phyloP scores from a whole-genome alignment of 2,113 vertebrate species.

The Urocolius indicus region DNA sequence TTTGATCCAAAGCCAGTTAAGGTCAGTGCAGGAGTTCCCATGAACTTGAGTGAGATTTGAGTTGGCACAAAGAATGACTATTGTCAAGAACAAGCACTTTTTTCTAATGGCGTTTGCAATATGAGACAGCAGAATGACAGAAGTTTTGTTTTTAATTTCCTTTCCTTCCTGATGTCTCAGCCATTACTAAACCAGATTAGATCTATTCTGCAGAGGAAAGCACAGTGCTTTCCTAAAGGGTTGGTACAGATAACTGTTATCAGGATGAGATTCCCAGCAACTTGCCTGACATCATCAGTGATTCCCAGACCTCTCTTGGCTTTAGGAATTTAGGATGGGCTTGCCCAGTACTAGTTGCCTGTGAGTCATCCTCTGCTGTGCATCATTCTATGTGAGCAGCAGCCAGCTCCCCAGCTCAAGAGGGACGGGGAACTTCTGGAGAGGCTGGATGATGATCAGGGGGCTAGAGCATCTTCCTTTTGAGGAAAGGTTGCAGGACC shows the following conservation, averaged over 20 bases:
- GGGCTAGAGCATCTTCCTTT: no score
- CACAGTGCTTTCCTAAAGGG: background rate
- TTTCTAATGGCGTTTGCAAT: background rate
- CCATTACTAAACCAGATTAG: conserved; percentile 1
- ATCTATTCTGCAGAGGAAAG: background rate
- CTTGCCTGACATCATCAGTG: background rate
- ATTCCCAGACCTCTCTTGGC: conserved; percentile 19
- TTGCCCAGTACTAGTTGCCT: background rate
- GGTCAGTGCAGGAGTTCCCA: background rate
- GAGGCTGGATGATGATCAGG: no score
- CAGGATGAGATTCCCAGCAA: background rate
- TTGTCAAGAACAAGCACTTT: conserved; percentile 33
- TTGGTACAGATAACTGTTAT: conserved; percentile 21
- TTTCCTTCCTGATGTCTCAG: conserved; percentile 29
- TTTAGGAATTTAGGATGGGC: background rate
- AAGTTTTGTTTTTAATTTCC: conserved; percentile 50
- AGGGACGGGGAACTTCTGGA: no score
- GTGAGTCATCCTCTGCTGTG: fast-evolving
- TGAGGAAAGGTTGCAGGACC: no score
- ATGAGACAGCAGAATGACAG: background rate
- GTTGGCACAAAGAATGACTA: conserved; percentile 26
- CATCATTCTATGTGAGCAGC: background rate
- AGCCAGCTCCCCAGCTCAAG: background rate
- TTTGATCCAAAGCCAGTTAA: background rate
- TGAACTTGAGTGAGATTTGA: background rate